Percentiles rank a stretch among this genome's conserved stretches.
Evolutionary conservation across 2,797 vertebrate genomes (phyloP).

Genomic region (Clarias laeviceps): DNA sequence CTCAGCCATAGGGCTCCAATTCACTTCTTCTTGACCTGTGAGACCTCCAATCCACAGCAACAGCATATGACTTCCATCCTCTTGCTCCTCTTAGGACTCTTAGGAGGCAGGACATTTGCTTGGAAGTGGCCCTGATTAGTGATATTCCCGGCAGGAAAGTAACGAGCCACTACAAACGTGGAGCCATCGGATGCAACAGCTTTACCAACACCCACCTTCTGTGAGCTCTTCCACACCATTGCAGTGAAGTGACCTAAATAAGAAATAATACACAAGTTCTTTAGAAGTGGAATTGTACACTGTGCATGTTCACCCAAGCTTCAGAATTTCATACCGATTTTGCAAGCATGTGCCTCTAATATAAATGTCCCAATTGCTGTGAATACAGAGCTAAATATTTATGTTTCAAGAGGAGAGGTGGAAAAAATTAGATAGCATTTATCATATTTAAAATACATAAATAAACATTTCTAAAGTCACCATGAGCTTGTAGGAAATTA

Average conservation of each 20-base stretch:
- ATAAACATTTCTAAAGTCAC: not conserved
- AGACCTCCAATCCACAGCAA: slow-evolving; percentile 3
- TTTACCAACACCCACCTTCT: slow-evolving; percentile 90
- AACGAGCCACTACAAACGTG: slow-evolving; percentile 94
- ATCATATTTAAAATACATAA: not conserved
- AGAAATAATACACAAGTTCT: slow-evolving; percentile 22
- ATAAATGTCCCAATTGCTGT: slow-evolving; percentile 29
- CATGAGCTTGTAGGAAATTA: not conserved
- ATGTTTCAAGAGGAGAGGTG: not conserved
- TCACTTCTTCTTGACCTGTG: slow-evolving; percentile 3
- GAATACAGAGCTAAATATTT: slow-evolving; percentile 45
- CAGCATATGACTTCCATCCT: slow-evolving; percentile 44
- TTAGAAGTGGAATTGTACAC: not conserved
- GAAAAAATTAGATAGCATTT: slow-evolving; percentile 16
- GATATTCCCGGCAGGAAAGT: slow-evolving; percentile 94
- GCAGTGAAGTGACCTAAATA: slow-evolving; percentile 94
- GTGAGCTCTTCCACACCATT: slow-evolving; percentile 95
- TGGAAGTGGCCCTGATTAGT: slow-evolving; percentile 94
- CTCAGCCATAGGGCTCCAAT: slow-evolving; percentile 1
- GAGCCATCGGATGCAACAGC: slow-evolving; percentile 89
- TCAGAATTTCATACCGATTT: slow-evolving; percentile 11
- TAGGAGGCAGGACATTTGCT: slow-evolving; percentile 88
- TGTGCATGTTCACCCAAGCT: not conserved
- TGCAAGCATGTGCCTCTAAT: not conserved
- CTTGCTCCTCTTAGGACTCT: slow-evolving; percentile 61